Base-by-base conservation (phyloP, 2,113 vertebrate species). In the Cololabis saira region DNA sequence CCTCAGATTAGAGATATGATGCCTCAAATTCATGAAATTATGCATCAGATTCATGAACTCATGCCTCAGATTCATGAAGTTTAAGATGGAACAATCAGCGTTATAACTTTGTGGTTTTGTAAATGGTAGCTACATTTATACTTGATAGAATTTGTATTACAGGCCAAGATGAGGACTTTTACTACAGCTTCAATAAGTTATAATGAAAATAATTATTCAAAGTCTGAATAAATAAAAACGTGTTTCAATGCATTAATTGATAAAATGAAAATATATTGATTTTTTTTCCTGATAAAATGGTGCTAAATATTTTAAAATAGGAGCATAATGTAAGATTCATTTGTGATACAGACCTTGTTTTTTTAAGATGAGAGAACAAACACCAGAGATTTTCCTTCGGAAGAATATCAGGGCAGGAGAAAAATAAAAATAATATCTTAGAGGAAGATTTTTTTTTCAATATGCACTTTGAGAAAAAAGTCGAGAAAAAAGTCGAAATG, bases 121-220 rank as follows among this genome's bases (percentile, higher is more conserved):
- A 56, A 58, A 68, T 77, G 61, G 22, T 75, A 18, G 21, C 27
- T 53, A 18, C n/a, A 48, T 7, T 50, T 18, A 44, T n/a, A 52
- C 45, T n/a, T 61, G 16, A 50, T 16, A 50, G 27, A 37, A 9
- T 33, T 21, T 57, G 30, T 43, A 51, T 68, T 64, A 71, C 33
- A 19, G 17, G 14, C 15, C 17, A 37, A 12, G 61, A 45, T 51
- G 22, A 18, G 21, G 45, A 18, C 19, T 71, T n/a, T n/a, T 60
- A 42, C 33, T 56, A 68, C 14, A 55, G 45, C 22, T 52, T 30
- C 8, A n/a, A 15, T 37, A 81, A 88, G 60, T 83, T 88, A 79
- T 79, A 61, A 55, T 80, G 55, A 73, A 92, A 90, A 93, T n/a
- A n/a, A 91, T 93, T 90, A 92, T 91, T 93, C 50, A 70, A 10